Evolutionary conservation across 2,797 vertebrate species (phyloP), one percentile per base, ranked within the genome.

Genomic region (Balearica regulorum): DNA sequence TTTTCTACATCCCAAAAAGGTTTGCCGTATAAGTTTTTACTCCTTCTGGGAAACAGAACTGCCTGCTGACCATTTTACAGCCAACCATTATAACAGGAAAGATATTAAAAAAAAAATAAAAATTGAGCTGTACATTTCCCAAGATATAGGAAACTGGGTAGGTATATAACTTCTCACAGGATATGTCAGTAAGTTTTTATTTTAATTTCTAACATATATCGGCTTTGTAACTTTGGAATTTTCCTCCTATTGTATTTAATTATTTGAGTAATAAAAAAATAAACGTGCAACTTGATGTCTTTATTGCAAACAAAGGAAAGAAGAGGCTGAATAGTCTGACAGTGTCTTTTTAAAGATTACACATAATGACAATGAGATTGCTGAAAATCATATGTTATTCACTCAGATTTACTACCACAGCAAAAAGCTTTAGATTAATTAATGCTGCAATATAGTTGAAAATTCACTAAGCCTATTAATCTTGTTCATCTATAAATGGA

Each of bases 391-490:
- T 65, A 60, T 2, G 48, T 87, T 94, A 78, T 72, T 93, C 92
- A 92, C 92, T 96, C 76, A 95, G 86, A 96, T 85, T 88, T 94
- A 89, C 81, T 87, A 82, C 60, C 58, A 76, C 66, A 92, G 80
- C 71, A 96, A 92, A 93, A 95, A 80, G 61, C 39, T 89, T 93
- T 85, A 85, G 49, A 87, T 93, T 95, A 95, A 94, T 96, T 95
- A 96, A 87, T 94, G 43, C 28, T 86, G 60, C 72, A 90, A 78
- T 87, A 86, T 73, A 83, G 83, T 73, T 96, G 79, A 93, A 96
- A 95, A 96, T 93, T 89, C 11, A 93, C 84, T 78, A 41, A 73
- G 89, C 28, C 84, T 92, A 92, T 92, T 93, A 93, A 91, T 82
- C 71, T 90, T 13, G 2, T 55, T 90, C 65, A 92, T 91, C 72